Percentiles rank a stretch among this genome's conserved stretches.
phyloP scores from a whole-genome alignment of 2,888 invertebrate species.

The Charanyca ferruginea region DNA sequence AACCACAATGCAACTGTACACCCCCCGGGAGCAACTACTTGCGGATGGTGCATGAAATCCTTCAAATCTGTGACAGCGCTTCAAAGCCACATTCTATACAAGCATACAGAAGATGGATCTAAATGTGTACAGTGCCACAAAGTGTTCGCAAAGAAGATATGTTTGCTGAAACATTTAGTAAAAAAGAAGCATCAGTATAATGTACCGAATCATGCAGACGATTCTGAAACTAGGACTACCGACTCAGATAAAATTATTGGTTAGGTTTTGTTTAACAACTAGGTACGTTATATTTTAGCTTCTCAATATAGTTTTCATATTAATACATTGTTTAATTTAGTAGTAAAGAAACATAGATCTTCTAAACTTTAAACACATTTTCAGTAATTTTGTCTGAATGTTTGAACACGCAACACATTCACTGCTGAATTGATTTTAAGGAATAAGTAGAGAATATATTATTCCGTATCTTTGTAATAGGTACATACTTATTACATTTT shows the following conservation, averaged over 20 bases:
- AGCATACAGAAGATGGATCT: conserved; percentile 69
- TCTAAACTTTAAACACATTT: no score
- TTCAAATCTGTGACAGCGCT: conserved; percentile 73
- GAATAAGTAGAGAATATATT: no score
- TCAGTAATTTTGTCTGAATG: no score
- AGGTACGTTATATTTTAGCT: neutral
- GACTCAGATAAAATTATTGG: conserved; percentile 14
- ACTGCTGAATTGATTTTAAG: no score
- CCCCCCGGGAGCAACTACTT: conserved; percentile 70
- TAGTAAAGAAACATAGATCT: neutral
- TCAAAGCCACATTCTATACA: conserved; percentile 76
- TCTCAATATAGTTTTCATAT: conserved; percentile 11
- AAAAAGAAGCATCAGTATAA: conserved; percentile 65
- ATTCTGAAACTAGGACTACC: conserved; percentile 10
- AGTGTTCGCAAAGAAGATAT: conserved; percentile 69
- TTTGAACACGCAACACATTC: no score
- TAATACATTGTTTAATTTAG: conserved; percentile 2
- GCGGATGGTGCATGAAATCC: conserved; percentile 69
- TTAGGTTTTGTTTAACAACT: no score
- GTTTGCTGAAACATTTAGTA: conserved; percentile 69
- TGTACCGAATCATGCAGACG: conserved; percentile 3
- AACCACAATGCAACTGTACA: conserved; percentile 78
- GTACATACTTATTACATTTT: no score
- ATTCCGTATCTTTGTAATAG: no score
- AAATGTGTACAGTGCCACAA: conserved; percentile 74